Base-by-base conservation (phyloP, 1,140 invertebrate genomes). In the Bombus sylvicola region DNA sequence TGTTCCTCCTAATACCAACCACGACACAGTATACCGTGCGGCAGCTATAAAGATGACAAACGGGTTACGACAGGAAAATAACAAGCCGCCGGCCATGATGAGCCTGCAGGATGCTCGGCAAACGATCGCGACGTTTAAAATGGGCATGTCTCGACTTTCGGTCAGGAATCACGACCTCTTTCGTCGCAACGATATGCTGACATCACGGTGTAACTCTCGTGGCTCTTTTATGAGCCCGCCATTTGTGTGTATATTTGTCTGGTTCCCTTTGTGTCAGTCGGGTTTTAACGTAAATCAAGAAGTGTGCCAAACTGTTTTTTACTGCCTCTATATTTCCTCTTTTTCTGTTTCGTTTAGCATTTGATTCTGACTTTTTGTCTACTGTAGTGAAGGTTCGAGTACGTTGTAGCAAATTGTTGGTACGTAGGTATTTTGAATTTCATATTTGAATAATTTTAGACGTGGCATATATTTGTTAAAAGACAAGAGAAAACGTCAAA, bases 21-120 rank as follows among this genome's bases (percentile, higher is more conserved):
- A 66, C 28, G 41, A 71, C 22, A 18, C 47, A 34, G 73, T 83
- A 59, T 12, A 57, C 34, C 76, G 77, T n/a, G 6, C 66, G 34
- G 25, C n/a, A 47, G 34, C 80, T 77, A 76, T 90, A 82, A 82
- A 89, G 81, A 89, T 91, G 88, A 91, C 59, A 88, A 89, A 91
- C 82, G 81, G 34, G 62, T 43, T 41, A 68, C 59, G 69, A 66
- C 57, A 53, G 80, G 78, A 83, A 86, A 87, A 91, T 89, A 91
- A 91, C 83, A 91, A 91, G 78, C 76, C 34, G 28, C 1, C 25
- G n/a, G 59, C 53, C 62, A 69, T 68, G 76, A 68, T 81, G 66
- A 59, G 75, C 41, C 41, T 25, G 34, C 25, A 28, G 37, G 9
- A 41, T 43, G 18, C 87, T 66, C 57, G 59, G 69, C 73, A 77